phyloP scores from a whole-genome alignment of 1,140 invertebrate genomes.

The Drosophila repleta region DNA sequence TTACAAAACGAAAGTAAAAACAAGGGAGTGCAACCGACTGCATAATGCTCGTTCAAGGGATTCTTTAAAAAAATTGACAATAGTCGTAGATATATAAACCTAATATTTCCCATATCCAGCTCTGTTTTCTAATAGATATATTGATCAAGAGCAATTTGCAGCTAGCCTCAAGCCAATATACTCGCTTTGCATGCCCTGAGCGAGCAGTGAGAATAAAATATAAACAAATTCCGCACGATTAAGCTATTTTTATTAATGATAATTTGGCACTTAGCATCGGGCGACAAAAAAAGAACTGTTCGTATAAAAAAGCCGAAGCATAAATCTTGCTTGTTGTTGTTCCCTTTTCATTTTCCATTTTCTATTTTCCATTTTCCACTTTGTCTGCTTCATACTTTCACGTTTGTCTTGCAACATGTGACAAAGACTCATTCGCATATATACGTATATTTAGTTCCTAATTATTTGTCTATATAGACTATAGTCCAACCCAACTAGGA shows the following conservation, averaged over 20 bases:
- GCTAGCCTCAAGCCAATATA: too few species aligned
- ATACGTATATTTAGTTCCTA: slow-evolving; percentile 53
- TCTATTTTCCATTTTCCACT: slow-evolving; percentile 34
- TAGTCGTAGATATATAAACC: too few species aligned
- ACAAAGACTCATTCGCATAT: slow-evolving; percentile 46
- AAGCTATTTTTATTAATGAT: slow-evolving; percentile 80
- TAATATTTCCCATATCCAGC: too few species aligned
- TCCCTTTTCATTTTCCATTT: slow-evolving; percentile 9
- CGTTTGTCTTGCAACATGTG: slow-evolving; percentile 69
- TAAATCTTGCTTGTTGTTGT: slow-evolving; percentile 56
- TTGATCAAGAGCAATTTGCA: too few species aligned
- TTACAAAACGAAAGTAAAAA: slow-evolving; percentile 35
- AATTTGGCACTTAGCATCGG: slow-evolving; percentile 74
- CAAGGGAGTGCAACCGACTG: too few species aligned
- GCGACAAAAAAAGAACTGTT: slow-evolving; percentile 57
- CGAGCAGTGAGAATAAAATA: slow-evolving; percentile 27
- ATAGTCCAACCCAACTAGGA: slow-evolving; percentile 14
- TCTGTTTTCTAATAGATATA: too few species aligned
- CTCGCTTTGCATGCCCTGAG: too few species aligned
- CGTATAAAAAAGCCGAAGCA: slow-evolving; percentile 57
- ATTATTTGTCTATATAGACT: slow-evolving; percentile 30
- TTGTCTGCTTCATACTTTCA: slow-evolving; percentile 21
- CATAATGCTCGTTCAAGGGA: too few species aligned
- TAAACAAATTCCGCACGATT: slow-evolving; percentile 63
- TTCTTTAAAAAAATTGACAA: too few species aligned